Percentiles rank a stretch among this genome's conserved stretches.
phyloP scores from a whole-genome alignment of 2,797 vertebrate genomes.

The Dallia pectoralis region DNA sequence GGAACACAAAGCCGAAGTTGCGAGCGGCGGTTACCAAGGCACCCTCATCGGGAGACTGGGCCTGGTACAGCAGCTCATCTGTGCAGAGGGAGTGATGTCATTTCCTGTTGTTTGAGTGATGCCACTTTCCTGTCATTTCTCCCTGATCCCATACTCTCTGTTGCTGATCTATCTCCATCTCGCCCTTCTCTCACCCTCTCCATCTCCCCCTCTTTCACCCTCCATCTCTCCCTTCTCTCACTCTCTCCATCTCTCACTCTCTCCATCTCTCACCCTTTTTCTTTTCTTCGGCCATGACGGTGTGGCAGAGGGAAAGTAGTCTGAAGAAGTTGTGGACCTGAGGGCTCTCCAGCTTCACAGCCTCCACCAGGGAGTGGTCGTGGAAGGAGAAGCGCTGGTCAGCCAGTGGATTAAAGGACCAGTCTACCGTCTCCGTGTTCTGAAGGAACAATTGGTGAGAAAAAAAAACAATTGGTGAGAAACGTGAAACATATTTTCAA shows the following conservation, averaged over 20 bases:
- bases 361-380: constrained; percentile 85
- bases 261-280: neutral
- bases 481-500: no score
- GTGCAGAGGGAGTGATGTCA: constrained; percentile 12
- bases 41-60: constrained; percentile 95
- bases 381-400: constrained; percentile 87
- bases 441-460: constrained; percentile 48
- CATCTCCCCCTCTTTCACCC: neutral
- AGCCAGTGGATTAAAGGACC: constrained; percentile 87
- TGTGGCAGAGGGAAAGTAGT: constrained; percentile 91
- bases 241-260: neutral
- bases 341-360: constrained; percentile 74
- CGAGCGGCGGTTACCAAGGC: constrained; percentile 91
- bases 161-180: neutral
- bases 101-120: constrained; percentile 2
- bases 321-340: constrained; percentile 86
- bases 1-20: constrained; percentile 94
- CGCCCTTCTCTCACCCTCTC: neutral
- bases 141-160: neutral
- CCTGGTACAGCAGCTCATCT: constrained; percentile 89
- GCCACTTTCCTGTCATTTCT: neutral
- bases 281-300: constrained; percentile 90
- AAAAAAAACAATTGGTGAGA: no score
- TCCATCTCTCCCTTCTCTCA: no score
- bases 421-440: constrained; percentile 82